A percentile compares a stretch with the other conserved stretches of the same genome.
These are phyloP conservation scores for Caerostris darwini DNA, from an alignment of 1,140 invertebrate genomes.

Conservation along the genomic window DNA sequence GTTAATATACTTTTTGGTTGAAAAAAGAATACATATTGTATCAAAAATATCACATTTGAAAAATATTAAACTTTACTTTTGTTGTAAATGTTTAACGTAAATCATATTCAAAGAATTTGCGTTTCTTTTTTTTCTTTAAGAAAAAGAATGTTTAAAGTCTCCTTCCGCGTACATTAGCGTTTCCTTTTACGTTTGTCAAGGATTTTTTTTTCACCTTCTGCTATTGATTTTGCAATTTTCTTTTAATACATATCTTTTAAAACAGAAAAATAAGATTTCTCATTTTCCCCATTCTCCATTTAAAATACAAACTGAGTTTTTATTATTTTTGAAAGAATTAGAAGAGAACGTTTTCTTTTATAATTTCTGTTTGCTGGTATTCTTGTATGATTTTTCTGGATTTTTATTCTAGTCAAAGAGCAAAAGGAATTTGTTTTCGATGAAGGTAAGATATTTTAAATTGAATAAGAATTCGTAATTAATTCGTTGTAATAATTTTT, in stretches of 20 bases:
- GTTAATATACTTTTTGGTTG: no score
- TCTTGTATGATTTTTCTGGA: no score
- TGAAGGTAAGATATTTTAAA: no score
- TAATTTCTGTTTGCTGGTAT: not conserved
- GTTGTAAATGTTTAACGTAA: not conserved
- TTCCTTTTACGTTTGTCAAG: not conserved
- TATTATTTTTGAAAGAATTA: not conserved
- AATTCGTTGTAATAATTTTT: no score
- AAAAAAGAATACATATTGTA: no score
- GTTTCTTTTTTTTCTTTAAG: no score
- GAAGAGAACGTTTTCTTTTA: no score
- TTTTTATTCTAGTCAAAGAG: no score
- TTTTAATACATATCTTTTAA: not conserved
- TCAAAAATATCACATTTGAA: not conserved
- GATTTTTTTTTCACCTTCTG: not conserved
- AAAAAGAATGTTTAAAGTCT: not conserved
- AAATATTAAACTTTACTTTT: no score
- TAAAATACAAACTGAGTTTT: not conserved
- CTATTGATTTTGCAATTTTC: slow-evolving; percentile 28
- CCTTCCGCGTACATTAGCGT: no score
- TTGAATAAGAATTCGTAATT: no score
- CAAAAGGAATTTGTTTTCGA: no score
- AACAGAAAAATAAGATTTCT: not conserved
- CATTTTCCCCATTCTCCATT: not conserved
- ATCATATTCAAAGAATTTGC: not conserved